These are phyloP conservation scores for Lithophane leautieri DNA, from an alignment of 2,888 invertebrate genomes.

Conservation along the genomic window DNA sequence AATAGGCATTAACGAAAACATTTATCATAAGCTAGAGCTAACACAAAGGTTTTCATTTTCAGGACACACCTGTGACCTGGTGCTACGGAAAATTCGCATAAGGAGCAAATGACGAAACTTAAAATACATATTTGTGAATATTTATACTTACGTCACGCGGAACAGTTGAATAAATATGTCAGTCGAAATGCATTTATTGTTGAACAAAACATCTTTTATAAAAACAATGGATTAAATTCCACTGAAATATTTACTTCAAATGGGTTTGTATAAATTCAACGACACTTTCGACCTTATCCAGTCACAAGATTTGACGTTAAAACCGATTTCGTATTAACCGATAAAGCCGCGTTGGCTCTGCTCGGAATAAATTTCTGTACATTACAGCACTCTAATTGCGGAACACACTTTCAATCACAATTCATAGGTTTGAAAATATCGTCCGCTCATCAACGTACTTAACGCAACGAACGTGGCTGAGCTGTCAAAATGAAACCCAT, in stretches of 20 bases:
- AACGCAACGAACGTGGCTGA: too few relatives aligned
- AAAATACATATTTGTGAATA: conserved; percentile 7
- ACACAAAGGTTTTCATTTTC: conserved; percentile 20
- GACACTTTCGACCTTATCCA: neutral
- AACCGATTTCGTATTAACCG: neutral
- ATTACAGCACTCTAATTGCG: too few relatives aligned
- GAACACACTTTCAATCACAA: too few relatives aligned
- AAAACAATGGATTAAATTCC: neutral
- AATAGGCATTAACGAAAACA: neutral
- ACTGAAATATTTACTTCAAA: conserved; percentile 3
- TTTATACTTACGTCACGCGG: neutral
- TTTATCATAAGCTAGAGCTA: neutral
- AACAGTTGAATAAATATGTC: conserved; percentile 29
- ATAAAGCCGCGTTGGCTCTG: neutral
- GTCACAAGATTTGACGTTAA: neutral
- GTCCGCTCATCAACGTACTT: too few relatives aligned
- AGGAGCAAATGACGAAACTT: neutral
- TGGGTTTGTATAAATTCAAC: neutral
- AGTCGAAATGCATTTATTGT: neutral
- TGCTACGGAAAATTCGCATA: conserved; percentile 16
- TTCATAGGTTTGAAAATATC: too few relatives aligned
- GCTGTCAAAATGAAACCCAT: too few relatives aligned
- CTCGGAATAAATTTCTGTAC: too few relatives aligned
- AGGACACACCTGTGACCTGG: conserved; percentile 22
- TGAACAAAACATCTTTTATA: neutral